These are phyloP conservation scores for Ataeniobius toweri DNA, from an alignment of 2,797 vertebrate species.

Conservation along the genomic window DNA sequence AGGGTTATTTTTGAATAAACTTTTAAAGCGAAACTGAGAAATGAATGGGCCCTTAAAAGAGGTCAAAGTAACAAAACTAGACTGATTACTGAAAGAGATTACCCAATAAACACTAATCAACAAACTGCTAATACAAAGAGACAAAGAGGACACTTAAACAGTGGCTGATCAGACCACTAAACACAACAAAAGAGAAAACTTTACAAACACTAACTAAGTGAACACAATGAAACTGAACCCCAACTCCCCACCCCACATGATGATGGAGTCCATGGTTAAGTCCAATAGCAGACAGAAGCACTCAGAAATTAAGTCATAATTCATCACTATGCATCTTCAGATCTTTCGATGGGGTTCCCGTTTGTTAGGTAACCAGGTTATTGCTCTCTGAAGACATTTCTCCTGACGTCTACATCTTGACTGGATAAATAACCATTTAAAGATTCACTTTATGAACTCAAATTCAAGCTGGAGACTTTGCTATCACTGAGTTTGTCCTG, in stretches of 20 bases:
- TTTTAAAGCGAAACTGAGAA: too few species aligned
- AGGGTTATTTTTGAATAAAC: too few species aligned
- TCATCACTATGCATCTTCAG: neutral
- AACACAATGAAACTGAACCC: neutral
- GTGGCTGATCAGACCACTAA: neutral
- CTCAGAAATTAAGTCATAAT: neutral
- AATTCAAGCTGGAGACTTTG: neutral
- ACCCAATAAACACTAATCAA: neutral
- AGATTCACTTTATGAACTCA: neutral
- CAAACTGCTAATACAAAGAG: neutral
- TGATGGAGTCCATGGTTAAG: neutral
- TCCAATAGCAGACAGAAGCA: neutral
- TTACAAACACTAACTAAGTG: neutral
- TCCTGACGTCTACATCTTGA: neutral
- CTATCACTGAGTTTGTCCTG: neutral
- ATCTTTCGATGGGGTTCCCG: neutral
- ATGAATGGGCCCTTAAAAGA: too few species aligned
- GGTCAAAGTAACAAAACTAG: too few species aligned
- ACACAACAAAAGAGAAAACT: neutral
- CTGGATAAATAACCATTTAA: neutral
- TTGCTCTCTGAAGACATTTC: neutral
- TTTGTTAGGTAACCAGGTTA: neutral
- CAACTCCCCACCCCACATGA: neutral
- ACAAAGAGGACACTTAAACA: neutral
- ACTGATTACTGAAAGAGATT: neutral